phyloP scores from a whole-genome alignment of 2,113 vertebrate species.

The Poeciliopsis turrubarensis region DNA sequence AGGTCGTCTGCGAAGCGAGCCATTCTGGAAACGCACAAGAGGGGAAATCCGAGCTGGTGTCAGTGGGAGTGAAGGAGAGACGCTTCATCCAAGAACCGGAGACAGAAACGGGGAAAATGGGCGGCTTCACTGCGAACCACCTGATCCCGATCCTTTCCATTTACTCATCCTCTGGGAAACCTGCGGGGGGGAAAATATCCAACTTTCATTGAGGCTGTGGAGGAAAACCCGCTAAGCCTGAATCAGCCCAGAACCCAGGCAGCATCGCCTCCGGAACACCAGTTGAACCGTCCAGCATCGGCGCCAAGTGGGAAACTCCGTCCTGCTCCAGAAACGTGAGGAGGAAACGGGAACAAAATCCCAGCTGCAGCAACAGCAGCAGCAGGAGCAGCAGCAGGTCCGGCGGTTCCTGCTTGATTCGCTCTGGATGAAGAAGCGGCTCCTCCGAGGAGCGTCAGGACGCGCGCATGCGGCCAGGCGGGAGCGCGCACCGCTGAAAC shows the following conservation, averaged over 20 bases:
- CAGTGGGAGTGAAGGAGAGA: conserved; percentile 77
- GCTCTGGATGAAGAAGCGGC: conserved; percentile 51
- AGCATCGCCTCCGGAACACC: conserved; percentile 61
- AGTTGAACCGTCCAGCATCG: conserved; percentile 56
- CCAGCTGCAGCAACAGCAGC: conserved; percentile 1
- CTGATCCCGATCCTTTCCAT: conserved; percentile 44
- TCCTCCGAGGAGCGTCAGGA: conserved; percentile 61
- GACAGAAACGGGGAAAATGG: conserved; percentile 4
- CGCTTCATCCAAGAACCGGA: conserved; percentile 62
- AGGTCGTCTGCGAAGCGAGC: conserved; percentile 96
- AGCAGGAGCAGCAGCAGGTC: conserved; percentile 22
- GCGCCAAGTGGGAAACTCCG: not conserved
- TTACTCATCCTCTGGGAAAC: conserved; percentile 60
- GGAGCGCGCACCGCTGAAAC: conserved; percentile 64
- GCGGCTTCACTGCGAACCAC: conserved; percentile 47
- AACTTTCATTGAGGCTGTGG: conserved; percentile 26
- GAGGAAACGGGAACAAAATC: not conserved
- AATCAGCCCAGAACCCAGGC: conserved; percentile 37
- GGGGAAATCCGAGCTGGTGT: conserved; percentile 84
- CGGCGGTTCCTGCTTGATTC: conserved; percentile 55
- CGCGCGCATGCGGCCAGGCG: conserved; percentile 66
- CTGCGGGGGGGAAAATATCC: not conserved
- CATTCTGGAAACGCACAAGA: conserved; percentile 85
- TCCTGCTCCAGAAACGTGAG: not conserved
- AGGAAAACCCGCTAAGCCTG: conserved; percentile 25